These are phyloP conservation scores for Spheniscus mendiculus DNA, from an alignment of 2,113 vertebrate genomes.

Conservation along the genomic window DNA sequence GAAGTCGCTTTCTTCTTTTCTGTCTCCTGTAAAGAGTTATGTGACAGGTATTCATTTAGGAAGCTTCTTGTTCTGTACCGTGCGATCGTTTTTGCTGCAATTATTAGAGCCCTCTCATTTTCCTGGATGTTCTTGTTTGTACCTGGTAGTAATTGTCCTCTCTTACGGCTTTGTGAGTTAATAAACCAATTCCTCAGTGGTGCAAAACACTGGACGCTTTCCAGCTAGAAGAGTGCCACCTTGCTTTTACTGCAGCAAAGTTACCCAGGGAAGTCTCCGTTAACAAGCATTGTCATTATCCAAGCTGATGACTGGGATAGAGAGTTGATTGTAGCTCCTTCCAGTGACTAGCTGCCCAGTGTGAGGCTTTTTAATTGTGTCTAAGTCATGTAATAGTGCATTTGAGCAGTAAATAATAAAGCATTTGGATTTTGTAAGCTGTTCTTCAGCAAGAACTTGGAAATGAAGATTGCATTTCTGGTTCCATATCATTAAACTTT, in stretches of 20 bases:
- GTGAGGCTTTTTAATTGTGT: not conserved
- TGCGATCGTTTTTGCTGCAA: fast-evolving
- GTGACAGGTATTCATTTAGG: not conserved
- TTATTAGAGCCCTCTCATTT: not conserved
- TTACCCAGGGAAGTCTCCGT: not conserved
- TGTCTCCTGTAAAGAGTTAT: not conserved
- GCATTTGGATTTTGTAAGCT: not conserved
- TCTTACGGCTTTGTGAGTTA: not conserved
- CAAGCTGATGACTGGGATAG: not conserved
- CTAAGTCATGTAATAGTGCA: not conserved
- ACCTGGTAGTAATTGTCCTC: not conserved
- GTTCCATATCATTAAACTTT: not conserved
- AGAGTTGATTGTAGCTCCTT: not conserved
- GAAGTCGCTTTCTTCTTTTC: not conserved
- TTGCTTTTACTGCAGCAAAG: not conserved
- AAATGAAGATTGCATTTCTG: not conserved
- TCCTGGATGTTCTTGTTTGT: not conserved
- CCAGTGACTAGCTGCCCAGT: not conserved
- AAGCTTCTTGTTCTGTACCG: not conserved
- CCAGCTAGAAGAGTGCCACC: not conserved
- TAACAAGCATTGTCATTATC: not conserved
- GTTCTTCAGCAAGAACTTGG: not conserved
- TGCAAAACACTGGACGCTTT: not conserved
- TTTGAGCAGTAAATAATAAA: not conserved
- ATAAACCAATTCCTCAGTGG: not conserved